phyloP scores from a whole-genome alignment of 1,140 invertebrate genomes.

The Phymorhynchus buccinoides region DNA sequence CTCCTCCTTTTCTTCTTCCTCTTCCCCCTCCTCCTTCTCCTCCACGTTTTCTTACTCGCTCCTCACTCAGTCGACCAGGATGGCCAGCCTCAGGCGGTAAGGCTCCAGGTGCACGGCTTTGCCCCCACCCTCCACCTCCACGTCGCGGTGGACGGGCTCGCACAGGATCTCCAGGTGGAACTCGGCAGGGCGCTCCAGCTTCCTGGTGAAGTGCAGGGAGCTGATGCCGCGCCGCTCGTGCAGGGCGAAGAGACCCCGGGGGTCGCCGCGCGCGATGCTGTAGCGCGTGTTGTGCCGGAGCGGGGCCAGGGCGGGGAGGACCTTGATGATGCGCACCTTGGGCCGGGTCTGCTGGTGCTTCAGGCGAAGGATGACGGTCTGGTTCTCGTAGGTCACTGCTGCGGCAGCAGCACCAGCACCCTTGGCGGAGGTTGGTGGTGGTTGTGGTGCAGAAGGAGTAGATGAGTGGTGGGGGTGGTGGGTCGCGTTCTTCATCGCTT shows the following conservation, averaged over 20 bases:
- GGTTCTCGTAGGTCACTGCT: constrained; percentile 8
- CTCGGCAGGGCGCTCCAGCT: constrained; percentile 48
- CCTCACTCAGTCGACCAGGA: constrained; percentile 60
- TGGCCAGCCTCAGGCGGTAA: constrained; percentile 55
- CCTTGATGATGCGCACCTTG: constrained; percentile 61
- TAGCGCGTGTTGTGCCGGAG: constrained; percentile 79
- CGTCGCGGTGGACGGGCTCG: constrained; percentile 53
- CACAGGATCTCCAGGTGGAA: constrained; percentile 61
- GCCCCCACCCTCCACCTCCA: constrained; percentile 50
- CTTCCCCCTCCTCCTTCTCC: too few species aligned
- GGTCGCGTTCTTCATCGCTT: too few species aligned
- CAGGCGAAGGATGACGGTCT: constrained; percentile 54
- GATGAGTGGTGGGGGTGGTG: too few species aligned
- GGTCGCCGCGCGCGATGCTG: constrained; percentile 79
- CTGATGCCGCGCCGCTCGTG: constrained; percentile 78
- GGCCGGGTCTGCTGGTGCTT: constrained; percentile 57
- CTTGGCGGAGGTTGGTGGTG: too few species aligned
- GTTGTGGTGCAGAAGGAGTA: too few species aligned
- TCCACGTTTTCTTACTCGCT: too few species aligned
- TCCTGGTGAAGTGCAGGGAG: constrained; percentile 63
- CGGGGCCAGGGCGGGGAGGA: constrained; percentile 59
- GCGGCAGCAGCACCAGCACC: too few species aligned
- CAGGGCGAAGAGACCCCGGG: constrained; percentile 80
- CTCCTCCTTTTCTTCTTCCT: not conserved
- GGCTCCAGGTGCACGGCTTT: constrained; percentile 56